These are phyloP conservation scores for Hypena proboscidalis DNA, from an alignment of 2,888 invertebrate genomes.

Conservation along the genomic window DNA sequence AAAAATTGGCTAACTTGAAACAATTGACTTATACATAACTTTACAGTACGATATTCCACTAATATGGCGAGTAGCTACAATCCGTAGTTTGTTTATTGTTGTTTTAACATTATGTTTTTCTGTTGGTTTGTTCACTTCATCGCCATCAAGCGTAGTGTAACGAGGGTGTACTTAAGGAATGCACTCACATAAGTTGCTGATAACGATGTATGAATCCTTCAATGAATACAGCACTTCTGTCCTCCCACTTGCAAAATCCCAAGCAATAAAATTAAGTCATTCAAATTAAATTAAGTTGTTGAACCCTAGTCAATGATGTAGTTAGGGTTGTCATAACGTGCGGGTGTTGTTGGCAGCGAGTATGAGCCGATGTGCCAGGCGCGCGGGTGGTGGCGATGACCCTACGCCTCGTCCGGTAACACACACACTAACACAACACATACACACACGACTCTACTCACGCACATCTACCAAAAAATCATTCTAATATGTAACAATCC, in stretches of 20 bases:
- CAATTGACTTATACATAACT: too few relatives aligned
- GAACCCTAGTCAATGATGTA: background rate
- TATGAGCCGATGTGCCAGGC: conserved; percentile 71
- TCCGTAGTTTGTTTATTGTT: conserved; percentile 21
- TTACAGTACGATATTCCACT: background rate
- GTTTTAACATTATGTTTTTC: conserved; percentile 33
- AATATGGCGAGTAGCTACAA: conserved; percentile 4
- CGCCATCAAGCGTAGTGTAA: conserved; percentile 37
- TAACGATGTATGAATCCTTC: background rate
- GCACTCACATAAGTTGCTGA: conserved; percentile 5
- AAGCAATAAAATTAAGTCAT: background rate
- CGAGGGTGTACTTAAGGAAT: conserved; percentile 6
- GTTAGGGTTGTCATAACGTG: conserved; percentile 43
- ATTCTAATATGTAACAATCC: too few relatives aligned
- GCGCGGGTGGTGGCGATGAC: conserved; percentile 73
- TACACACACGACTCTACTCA: conserved; percentile 15
- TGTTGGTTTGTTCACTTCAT: conserved; percentile 43
- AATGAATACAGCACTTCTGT: background rate
- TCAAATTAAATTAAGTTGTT: background rate
- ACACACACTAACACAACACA: conserved; percentile 19
- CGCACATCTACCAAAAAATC: conserved; percentile 24
- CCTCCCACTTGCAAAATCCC: background rate
- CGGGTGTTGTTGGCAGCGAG: conserved; percentile 67
- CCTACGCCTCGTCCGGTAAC: conserved; percentile 67
- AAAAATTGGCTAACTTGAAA: too few relatives aligned